A percentile compares a stretch with the other conserved stretches of the same genome.
phyloP scores from a whole-genome alignment of 2,797 vertebrate genomes.

The Bovichtus diacanthus region DNA sequence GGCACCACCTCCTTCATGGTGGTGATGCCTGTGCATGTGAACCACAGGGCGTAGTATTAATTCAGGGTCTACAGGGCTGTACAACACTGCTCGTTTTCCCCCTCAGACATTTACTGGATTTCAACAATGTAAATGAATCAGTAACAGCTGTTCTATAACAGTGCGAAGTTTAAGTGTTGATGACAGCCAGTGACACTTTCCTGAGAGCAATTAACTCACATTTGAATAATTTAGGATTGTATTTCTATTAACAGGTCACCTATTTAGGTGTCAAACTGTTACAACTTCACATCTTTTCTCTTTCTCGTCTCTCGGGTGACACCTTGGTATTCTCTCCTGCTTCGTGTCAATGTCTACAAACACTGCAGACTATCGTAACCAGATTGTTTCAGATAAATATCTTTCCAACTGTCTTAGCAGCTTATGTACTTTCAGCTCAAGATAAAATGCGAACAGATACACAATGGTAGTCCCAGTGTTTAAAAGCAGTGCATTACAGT shows the following conservation, averaged over 20 bases:
- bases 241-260: constrained; percentile 30
- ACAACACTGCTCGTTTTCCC: neutral
- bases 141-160: neutral
- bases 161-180: constrained; percentile 15
- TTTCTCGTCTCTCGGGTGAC: constrained; percentile 13
- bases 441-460: neutral
- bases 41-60: neutral
- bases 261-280: constrained; percentile 35
- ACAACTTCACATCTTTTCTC: constrained; percentile 39
- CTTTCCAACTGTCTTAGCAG: neutral
- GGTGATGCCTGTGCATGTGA: neutral
- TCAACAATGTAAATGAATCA: constrained; percentile 9
- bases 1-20: neutral
- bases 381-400: neutral
- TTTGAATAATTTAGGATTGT: constrained; percentile 27
- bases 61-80: neutral
- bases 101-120: constrained; percentile 7
- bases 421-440: neutral
- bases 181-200: constrained; percentile 33
- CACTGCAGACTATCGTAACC: neutral
- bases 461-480: neutral
- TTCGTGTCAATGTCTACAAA: constrained; percentile 5
- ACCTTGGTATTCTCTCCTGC: constrained; percentile 37
- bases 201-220: constrained; percentile 31
- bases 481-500: neutral